Percentiles rank a stretch among this genome's conserved stretches.
Evolutionary conservation across 2,888 invertebrate genomes (phyloP).

Genomic region (Nephrotoma appendiculata): DNA sequence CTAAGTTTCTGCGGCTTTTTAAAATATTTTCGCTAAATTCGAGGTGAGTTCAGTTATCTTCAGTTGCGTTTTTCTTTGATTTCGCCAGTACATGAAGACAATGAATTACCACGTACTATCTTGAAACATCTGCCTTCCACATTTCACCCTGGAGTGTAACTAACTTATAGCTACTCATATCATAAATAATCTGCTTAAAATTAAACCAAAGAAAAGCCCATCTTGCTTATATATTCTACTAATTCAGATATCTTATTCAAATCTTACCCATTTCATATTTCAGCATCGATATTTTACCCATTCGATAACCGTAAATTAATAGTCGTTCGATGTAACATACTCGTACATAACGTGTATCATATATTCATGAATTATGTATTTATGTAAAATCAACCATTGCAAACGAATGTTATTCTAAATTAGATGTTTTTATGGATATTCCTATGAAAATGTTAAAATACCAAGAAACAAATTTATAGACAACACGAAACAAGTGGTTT

Average conservation of each 20-base stretch:
- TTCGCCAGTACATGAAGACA: no score
- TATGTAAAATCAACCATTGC: background rate
- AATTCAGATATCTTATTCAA: background rate
- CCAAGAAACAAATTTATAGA: background rate
- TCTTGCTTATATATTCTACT: background rate
- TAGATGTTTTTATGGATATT: background rate
- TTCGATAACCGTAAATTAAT: background rate
- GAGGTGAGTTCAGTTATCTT: no score
- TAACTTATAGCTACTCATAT: no score
- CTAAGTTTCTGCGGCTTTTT: no score
- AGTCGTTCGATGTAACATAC: background rate
- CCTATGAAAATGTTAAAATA: background rate
- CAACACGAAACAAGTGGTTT: background rate
- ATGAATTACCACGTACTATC: no score
- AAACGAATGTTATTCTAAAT: background rate
- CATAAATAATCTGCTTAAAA: background rate
- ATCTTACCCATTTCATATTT: background rate
- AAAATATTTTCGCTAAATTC: no score
- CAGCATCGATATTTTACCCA: background rate
- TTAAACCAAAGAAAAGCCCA: background rate
- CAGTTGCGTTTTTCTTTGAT: no score
- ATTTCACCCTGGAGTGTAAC: no score
- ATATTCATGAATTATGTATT: background rate
- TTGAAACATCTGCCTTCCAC: no score
- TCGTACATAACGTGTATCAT: background rate